Conservation (phyloP, 2,797 vertebrate species). For the Stomatorhinus walkeri region DNA sequence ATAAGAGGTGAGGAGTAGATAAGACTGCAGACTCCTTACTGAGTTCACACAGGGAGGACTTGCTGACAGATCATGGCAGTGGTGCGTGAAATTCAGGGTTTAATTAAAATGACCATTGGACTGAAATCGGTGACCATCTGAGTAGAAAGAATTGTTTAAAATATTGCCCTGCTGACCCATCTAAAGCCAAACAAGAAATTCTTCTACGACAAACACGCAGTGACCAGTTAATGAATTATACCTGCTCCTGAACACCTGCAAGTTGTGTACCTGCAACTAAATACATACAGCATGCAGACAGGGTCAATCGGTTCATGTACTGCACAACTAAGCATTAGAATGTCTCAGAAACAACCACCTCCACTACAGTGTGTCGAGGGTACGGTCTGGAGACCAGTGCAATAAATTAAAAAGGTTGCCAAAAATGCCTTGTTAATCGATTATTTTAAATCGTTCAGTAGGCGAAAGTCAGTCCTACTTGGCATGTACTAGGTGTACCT, state of each 20-base stretch:
- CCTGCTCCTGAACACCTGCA: not conserved
- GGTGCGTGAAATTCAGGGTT: not conserved
- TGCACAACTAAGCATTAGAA: not conserved
- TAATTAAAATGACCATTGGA: not conserved
- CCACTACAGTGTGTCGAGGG: not conserved
- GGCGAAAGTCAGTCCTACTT: not conserved
- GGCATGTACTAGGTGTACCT: not conserved
- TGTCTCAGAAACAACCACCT: not conserved
- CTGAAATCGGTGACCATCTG: not conserved
- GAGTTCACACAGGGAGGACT: not conserved
- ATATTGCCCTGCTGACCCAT: not conserved
- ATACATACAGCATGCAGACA: not conserved
- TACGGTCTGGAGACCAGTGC: not conserved
- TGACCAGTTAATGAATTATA: not conserved
- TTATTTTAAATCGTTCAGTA: not conserved
- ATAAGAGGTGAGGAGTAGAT: not conserved
- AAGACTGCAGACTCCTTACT: not conserved
- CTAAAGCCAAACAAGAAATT: not conserved
- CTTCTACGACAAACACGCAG: not conserved
- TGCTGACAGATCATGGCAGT: not conserved
- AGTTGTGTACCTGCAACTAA: not conserved
- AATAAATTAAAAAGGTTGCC: not conserved
- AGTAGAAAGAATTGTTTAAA: not conserved
- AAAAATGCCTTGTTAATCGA: not conserved
- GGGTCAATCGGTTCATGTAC: not conserved